Evolutionary conservation across 2,888 invertebrate species (phyloP), one percentile per base, ranked within the genome.

Genomic region (Sturmia bella): DNA sequence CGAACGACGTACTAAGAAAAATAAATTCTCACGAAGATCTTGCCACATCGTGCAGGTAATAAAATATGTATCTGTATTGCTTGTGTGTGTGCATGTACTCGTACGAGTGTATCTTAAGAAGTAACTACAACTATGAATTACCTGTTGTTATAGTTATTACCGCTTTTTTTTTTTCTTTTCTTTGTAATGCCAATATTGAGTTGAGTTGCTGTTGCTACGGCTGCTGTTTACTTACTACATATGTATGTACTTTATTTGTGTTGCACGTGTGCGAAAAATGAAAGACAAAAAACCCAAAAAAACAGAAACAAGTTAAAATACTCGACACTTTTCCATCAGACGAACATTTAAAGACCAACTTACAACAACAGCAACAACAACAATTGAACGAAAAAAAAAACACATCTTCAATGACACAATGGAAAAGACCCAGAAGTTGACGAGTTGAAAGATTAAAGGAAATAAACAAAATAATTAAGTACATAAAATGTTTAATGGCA

Each of bases 181-280:
- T 64, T 68, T 24, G 54, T 57, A 70, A 54, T 52, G 57, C 37
- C 15, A 50, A 57, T n/a, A 56, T 68, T 70, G n/a, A n/a, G n/a
- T 59, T 17, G 41, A 17, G 59, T 69, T 73, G 37, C 66, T 63
- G 39, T 76, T 57, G 37, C 45, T 54, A 37, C 54, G 54, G 37
- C 63, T 64, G 43, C 61, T 66, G 43, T 61, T n/a, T n/a, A n/a
- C n/a, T n/a, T n/a, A n/a, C n/a, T n/a, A n/a, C n/a, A n/a, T n/a
- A n/a, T n/a, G n/a, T n/a, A n/a, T n/a, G n/a, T 13, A 69, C 45
- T 78, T 78, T 69, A 77, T 82, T 74, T 82, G 21, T 74, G 69
- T 74, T 78, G 82, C 82, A 82, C 82, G 82, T 82, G 82, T 82
- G 77, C 82, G 50, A 82, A 78, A 81, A 70, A 21, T 24, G 13